A percentile compares a stretch with the other conserved stretches of the same genome.
These are phyloP conservation scores for Cynopterus sphinx DNA, from an alignment of 2,797 vertebrate species.

Conservation along the genomic window DNA sequence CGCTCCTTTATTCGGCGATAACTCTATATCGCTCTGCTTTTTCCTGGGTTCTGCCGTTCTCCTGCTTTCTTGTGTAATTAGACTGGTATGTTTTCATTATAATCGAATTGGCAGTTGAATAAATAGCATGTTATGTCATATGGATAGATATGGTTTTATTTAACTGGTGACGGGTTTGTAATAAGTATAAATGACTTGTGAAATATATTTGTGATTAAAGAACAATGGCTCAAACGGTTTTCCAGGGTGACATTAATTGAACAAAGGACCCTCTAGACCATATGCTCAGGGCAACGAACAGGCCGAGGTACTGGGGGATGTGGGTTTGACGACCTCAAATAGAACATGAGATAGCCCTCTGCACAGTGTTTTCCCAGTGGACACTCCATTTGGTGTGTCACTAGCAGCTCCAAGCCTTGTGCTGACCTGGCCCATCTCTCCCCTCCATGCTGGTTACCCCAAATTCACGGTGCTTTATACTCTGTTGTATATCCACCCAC, in stretches of 20 bases:
- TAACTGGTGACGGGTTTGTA: background rate
- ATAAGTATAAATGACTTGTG: background rate
- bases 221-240: background rate
- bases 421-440: background rate
- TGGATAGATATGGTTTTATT: slow-evolving; percentile 6
- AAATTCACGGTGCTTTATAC: background rate
- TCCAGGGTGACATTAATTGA: background rate
- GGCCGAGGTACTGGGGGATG: background rate
- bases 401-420: background rate
- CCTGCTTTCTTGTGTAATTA: slow-evolving; percentile 14
- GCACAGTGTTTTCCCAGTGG: background rate
- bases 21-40: background rate
- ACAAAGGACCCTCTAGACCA: background rate
- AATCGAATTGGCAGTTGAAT: background rate
- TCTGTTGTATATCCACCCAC: background rate
- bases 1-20: background rate
- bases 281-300: accelerated
- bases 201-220: background rate
- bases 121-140: background rate
- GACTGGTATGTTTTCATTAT: background rate
- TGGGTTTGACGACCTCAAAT: background rate
- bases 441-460: background rate
- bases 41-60: background rate
- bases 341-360: background rate
- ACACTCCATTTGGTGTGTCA: background rate